These are phyloP conservation scores for Haliclona indistincta DNA, from an alignment of 37 sponge, comb jelly and placozoan genomes.

Conservation along the genomic window DNA sequence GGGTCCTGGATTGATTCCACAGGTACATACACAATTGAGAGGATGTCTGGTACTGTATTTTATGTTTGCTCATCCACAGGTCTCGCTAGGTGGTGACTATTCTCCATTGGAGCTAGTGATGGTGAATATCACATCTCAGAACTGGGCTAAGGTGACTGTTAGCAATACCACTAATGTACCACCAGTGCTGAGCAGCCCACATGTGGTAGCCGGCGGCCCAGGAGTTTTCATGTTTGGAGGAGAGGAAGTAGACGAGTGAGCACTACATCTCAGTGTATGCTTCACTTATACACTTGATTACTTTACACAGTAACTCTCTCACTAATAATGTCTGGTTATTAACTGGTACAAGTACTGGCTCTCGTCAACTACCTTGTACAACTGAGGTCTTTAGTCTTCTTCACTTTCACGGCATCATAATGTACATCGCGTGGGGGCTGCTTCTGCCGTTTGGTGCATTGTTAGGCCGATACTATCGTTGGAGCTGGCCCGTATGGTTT, in stretches of 20 bases:
- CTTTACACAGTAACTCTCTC: neutral
- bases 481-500: slow-evolving; percentile 62
- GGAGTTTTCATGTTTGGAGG: slow-evolving; percentile 64
- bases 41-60: too few species aligned
- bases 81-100: too few species aligned
- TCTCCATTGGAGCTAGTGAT: too few species aligned
- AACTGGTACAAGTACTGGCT: slow-evolving; percentile 3
- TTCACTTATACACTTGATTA: neutral
- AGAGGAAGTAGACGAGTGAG: slow-evolving; percentile 23
- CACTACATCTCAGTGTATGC: neutral
- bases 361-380: slow-evolving; percentile 14
- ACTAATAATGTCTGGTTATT: slow-evolving; percentile 53
- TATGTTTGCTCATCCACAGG: too few species aligned
- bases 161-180: neutral
- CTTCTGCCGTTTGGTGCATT: slow-evolving; percentile 64
- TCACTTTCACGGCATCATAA: slow-evolving; percentile 68
- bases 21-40: neutral
- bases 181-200: neutral
- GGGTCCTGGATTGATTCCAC: neutral
- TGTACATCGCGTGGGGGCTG: slow-evolving; percentile 73
- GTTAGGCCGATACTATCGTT: slow-evolving; percentile 71
- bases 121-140: neutral
- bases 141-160: neutral
- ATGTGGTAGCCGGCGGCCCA: slow-evolving; percentile 4
- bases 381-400: slow-evolving; percentile 30